Base-by-base conservation (phyloP, 2,888 invertebrate species). In the Chymomyza caudatula region DNA sequence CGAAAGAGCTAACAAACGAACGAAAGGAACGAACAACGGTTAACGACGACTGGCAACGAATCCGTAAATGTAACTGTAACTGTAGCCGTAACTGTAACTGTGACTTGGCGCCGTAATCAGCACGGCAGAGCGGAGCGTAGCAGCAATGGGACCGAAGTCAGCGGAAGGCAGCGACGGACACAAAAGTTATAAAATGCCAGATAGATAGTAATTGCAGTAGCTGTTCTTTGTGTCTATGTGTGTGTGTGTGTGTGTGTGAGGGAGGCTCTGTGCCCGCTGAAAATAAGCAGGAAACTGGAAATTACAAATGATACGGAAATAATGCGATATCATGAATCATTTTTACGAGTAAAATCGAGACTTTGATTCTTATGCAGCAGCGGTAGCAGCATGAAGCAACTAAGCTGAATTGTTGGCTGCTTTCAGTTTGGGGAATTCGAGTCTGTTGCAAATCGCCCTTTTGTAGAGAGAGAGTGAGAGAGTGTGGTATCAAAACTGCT, bases 201-300 rank as follows among this genome's bases (percentile, higher is more conserved):
- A 80, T 85, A 85, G 77, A 80, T 85, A 79, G 80, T 80, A 80
- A 80, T 80, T 80, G 80, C 77, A 74, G 59, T 65, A 73, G 58
- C 60, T 65, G 60, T 13, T 25, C 42, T 29, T 8, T 2, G 19
- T 15, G 29, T 4, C 13, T 5, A 47, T 17, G 2, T 29, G 44
- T 58, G n/a, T 25, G 20, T 43, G 15, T 67, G 13, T 57, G 54
- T 61, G 53, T 61, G 57, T 42, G n/a, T 58, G 17, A 15, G 43
- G 42, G 57, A 42, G 52, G 23, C 37, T 52, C 61, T 20, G 60
- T 64, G 62, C 43, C 44, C 64, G 72, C 70, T 59, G 73, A 76
- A 85, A 85, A 85, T 83, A 85, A 85, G 81, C 76, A 85, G 86
- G 84, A 85, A 85, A 85, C 81, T 81, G 81, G 80, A 81, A 81